These are phyloP conservation scores for Syrrhaptes paradoxus DNA, from an alignment of 2,113 vertebrate species.

Conservation along the genomic window DNA sequence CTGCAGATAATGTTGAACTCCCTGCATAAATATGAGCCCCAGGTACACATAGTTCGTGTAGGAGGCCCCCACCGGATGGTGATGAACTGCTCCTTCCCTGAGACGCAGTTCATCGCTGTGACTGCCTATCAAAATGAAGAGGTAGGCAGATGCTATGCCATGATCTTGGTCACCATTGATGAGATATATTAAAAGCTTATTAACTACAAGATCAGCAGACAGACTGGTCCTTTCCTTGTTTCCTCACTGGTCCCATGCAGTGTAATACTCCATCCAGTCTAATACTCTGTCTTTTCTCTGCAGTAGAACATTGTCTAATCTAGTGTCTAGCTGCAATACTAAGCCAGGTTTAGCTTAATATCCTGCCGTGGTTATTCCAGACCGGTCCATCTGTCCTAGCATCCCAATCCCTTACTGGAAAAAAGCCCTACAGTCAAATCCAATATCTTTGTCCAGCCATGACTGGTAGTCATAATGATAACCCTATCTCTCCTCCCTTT, in stretches of 20 bases:
- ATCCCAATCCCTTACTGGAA: not conserved
- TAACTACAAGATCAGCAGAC: not conserved
- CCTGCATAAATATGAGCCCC: constrained; percentile 94
- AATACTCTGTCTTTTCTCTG: not conserved
- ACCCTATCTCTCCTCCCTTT: not conserved
- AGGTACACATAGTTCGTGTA: constrained; percentile 93
- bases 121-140: constrained; percentile 98
- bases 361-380: not conserved
- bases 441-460: not conserved
- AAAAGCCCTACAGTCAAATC: not conserved
- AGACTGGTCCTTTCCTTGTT: not conserved
- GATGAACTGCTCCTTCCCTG: constrained; percentile 92
- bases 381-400: not conserved
- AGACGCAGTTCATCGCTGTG: constrained; percentile 97
- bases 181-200: not conserved
- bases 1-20: constrained; percentile 94
- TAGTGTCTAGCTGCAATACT: not conserved
- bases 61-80: constrained; percentile 91
- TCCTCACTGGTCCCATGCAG: not conserved
- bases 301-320: not conserved
- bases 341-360: not conserved
- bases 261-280: not conserved
- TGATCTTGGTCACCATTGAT: not conserved
- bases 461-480: not conserved
- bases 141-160: constrained; percentile 50